Evolutionary conservation across 2,797 vertebrate species (phyloP).

Genomic region (Cirrhinus mrigala): DNA sequence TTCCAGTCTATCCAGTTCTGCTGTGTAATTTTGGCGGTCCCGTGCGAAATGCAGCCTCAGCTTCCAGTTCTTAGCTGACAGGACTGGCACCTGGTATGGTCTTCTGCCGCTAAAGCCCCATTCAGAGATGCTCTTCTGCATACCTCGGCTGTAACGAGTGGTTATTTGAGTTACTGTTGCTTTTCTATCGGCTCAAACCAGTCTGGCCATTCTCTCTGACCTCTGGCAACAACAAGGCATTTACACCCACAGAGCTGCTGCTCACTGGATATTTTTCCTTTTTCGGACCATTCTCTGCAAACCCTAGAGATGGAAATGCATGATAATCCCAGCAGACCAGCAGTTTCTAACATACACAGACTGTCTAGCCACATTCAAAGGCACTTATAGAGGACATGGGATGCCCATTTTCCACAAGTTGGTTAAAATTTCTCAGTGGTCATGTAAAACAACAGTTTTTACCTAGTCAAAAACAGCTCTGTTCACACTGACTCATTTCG

Average conservation of each 20-base stretch:
- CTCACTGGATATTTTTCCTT: slow-evolving; percentile 35
- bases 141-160: not conserved
- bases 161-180: not conserved
- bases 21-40: not conserved
- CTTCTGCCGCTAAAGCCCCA: not conserved
- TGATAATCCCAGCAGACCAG: not conserved
- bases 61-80: not conserved
- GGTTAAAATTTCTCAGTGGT: no score
- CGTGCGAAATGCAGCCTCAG: not conserved
- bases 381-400: not conserved
- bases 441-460: no score
- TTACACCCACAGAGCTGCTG: slow-evolving; percentile 47
- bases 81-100: no score
- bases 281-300: not conserved
- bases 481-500: no score
- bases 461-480: no score
- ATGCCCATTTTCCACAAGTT: no score
- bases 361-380: not conserved
- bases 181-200: slow-evolving; percentile 45
- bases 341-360: not conserved
- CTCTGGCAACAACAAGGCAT: slow-evolving; percentile 60
- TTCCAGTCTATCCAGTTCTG: not conserved
- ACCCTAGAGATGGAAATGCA: not conserved
- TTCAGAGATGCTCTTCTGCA: not conserved
- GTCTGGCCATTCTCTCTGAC: slow-evolving; percentile 55